Base-by-base conservation (phyloP, 2,888 invertebrate genomes). In the Rosalia funebris region DNA sequence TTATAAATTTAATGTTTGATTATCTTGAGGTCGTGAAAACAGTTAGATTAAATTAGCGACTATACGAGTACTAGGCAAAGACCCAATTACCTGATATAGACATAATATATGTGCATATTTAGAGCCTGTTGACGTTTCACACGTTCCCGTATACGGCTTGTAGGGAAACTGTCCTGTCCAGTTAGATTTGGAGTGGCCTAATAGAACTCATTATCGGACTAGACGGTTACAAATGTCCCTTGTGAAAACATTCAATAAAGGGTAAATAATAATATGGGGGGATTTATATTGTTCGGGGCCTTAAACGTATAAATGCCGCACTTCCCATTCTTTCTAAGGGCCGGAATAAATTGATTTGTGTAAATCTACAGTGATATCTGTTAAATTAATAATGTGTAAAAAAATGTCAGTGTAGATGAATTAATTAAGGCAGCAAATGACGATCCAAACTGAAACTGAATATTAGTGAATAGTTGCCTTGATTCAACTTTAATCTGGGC, bases 171-270 rank as follows among this genome's bases (percentile, higher is more conserved):
- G 71, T 68, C 66, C 66, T 56, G 67, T 70, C 70, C 69, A 67
- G 70, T 72, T 72, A 70, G 57, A 62, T 62, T 59, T 70, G 64
- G 61, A 74, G 71, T 72, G 70, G 67, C 66, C 73, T 74, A 74
- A 75, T 75, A 74, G 66, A 66, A 69, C 74, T 75, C 74, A 75
- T 75, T 75, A 75, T 73, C 63, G 63, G 65, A 68, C 70, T 70
- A 66, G 73, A 66, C 75, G 73, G 75, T 74, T 74, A 69, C 66
- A 70, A 74, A 73, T 72, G 69, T 66, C 75, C 75, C 70, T 63
- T 74, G 69, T 72, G 66, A 72, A 74, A 75, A 75, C 72, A 74
- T 72, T 68, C 71, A 60, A 66, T 70, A 68, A 71, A 71, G 73
- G 73, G 72, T 71, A 71, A 69, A 71, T 67, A 71, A 60, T 60